Base-by-base conservation (phyloP, 1,140 invertebrate genomes). In the Aphelinus certus region DNA sequence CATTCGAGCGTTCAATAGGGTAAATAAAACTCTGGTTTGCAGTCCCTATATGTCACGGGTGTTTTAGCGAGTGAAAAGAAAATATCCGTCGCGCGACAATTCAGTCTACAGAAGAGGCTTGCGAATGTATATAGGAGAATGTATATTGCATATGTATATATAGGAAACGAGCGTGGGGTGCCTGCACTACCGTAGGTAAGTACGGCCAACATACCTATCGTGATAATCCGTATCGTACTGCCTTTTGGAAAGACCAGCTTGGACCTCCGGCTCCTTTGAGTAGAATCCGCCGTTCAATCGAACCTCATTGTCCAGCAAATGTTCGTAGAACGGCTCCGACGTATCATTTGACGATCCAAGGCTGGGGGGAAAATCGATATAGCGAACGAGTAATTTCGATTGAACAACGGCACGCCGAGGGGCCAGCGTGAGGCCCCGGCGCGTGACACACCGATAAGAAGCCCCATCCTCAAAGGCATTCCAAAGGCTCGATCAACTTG, bases 261-360 rank as follows among this genome's bases (percentile, higher is more conserved):
- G 62, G 49, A 57, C n/a, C 49, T 76, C 75, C 9, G 75, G 57
- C 71, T 86, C 83, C 48, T 82, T 84, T 7, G 82, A 86, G 79
- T 87, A 88, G 61, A 87, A 80, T 70, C 83, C 85, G n/a, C 82
- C 83, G 62, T 83, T 77, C 68, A 81, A 67, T 61, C 71, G 79
- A 47, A 84, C 81, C 65, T 83, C 84, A 57, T 85, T 81, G 74
- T 85, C 85, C 66, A 86, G 77, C 53, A 88, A 78, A 73, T 85
- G 86, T 81, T 88, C 86, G 75, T 84, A 88, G 65, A 84, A 83
- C 66, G 83, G 81, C 58, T 71, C 57, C 51, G 81, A 81, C 45
- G 79, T 83, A 74, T 84, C 81, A 57, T 84, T 84, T 51, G 67
- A 60, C 46, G 64, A 66, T 51, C 64, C 49, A 9, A 53, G 49